Percentiles rank a stretch among this genome's conserved stretches.
These are phyloP conservation scores for Polietes domitor DNA, from an alignment of 2,888 invertebrate species.

Conservation along the genomic window DNA sequence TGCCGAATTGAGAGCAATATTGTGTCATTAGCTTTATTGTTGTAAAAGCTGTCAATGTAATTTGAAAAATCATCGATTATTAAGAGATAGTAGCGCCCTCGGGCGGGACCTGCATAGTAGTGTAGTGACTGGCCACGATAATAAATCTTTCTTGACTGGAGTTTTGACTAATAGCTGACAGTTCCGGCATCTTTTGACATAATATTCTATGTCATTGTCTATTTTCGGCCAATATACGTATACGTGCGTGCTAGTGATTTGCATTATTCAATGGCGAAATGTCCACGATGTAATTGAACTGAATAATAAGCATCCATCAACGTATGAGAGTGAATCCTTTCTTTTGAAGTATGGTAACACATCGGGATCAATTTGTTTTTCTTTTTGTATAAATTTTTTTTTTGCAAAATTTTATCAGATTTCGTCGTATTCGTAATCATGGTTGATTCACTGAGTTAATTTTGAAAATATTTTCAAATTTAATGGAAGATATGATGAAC, in stretches of 20 bases:
- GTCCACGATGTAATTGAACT: conserved; percentile 27
- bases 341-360: not conserved
- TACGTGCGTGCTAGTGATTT: too few species aligned
- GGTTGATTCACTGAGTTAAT: conserved; percentile 1
- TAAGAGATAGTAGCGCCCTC: not conserved
- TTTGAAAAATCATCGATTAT: not conserved
- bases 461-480: not conserved
- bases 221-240: too few species aligned
- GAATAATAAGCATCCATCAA: conserved; percentile 19
- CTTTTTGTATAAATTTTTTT: not conserved
- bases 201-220: conserved; percentile 70
- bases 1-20: conserved; percentile 32
- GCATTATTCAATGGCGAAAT: conserved; percentile 19
- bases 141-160: too few species aligned
- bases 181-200: conserved; percentile 1
- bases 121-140: too few species aligned
- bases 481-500: conserved; percentile 26
- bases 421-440: conserved; percentile 26
- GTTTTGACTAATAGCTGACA: conserved; percentile 26
- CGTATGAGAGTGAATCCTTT: not conserved
- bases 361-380: not conserved
- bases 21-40: not conserved
- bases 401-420: conserved; percentile 1
- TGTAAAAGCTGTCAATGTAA: not conserved
- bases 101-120: not conserved